Conservation (phyloP, 2,797 vertebrate genomes). For the Dicrostonyx torquatus region DNA sequence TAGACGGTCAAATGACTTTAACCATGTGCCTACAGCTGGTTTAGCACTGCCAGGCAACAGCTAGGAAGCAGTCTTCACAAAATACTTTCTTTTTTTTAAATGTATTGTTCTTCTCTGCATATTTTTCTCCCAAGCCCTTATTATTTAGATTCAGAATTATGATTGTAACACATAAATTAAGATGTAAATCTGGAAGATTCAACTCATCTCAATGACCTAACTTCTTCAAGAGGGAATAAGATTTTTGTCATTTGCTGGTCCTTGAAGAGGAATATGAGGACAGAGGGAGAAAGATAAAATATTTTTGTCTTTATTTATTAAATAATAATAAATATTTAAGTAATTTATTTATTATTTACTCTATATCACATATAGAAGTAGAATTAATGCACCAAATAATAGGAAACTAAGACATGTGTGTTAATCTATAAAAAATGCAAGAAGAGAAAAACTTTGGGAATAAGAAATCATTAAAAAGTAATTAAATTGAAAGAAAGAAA, state of each 20-base stretch:
- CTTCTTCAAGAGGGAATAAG: neutral
- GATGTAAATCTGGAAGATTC: neutral
- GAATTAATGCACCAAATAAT: neutral
- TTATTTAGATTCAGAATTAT: neutral
- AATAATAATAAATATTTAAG: too few relatives aligned
- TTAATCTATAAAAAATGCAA: neutral
- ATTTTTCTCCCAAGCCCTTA: neutral
- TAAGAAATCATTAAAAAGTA: neutral
- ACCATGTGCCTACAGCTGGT: neutral
- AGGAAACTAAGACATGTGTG: neutral
- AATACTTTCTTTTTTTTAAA: neutral
- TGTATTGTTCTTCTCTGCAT: neutral
- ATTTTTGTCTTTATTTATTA: too few relatives aligned
- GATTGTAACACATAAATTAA: neutral
- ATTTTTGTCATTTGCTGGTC: neutral
- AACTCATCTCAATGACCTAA: neutral
- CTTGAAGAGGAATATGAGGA: neutral
- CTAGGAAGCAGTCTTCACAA: neutral
- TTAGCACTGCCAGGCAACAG: neutral
- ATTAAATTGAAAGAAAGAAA: neutral
- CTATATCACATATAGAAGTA: neutral
- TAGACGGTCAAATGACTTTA: neutral
- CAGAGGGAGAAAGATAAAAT: neutral
- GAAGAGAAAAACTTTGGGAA: neutral
- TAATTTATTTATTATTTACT: too few relatives aligned